These are phyloP conservation scores for Acanthococcus lagerstroemiae DNA, from an alignment of 2,888 invertebrate genomes.

Conservation along the genomic window DNA sequence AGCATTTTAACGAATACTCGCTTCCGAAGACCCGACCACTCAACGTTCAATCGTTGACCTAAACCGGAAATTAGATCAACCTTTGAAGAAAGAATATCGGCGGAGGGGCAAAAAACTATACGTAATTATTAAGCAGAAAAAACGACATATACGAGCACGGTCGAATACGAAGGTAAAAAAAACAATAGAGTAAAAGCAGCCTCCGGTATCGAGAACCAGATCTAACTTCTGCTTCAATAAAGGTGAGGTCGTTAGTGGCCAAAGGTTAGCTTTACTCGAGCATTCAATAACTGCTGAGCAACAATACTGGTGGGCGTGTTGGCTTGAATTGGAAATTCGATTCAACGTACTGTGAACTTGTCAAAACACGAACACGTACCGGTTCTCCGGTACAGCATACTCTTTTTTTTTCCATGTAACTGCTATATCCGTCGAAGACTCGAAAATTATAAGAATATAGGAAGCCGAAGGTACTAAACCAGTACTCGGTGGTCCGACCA, in stretches of 20 bases:
- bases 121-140: neutral
- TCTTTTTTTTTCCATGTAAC: no score
- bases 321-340: neutral
- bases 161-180: neutral
- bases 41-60: no score
- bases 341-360: neutral
- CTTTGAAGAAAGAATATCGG: neutral
- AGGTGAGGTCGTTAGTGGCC: conserved; percentile 27
- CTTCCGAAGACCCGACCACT: no score
- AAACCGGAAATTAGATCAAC: neutral
- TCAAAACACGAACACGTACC: neutral
- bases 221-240: conserved; percentile 20
- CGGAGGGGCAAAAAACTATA: neutral
- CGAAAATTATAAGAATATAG: no score
- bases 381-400: no score
- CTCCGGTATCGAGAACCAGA: conserved; percentile 21
- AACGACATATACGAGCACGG: no score
- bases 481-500: no score
- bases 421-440: no score
- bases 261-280: conserved; percentile 15
- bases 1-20: no score
- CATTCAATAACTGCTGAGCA: conserved; percentile 6
- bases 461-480: no score
- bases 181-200: conserved; percentile 26
- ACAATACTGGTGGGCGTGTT: conserved; percentile 25